phyloP scores from a whole-genome alignment of 2,113 vertebrate species.

The Vidua chalybeata region DNA sequence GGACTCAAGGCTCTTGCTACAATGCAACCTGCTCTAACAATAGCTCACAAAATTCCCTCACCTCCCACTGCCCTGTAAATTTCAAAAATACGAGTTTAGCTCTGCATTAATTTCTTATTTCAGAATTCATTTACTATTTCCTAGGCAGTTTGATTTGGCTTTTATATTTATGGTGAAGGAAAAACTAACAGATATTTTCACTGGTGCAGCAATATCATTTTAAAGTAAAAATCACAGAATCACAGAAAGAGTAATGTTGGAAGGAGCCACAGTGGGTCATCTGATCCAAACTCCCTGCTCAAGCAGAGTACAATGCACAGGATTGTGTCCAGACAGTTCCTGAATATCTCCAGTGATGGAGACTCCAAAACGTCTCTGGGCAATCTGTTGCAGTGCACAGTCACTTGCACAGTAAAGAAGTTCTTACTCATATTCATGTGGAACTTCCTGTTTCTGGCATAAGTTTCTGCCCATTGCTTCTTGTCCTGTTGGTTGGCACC shows the following conservation, averaged over 20 bases:
- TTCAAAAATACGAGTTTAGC: not conserved
- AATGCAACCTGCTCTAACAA: not conserved
- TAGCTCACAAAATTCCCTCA: not conserved
- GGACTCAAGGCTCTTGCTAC: not conserved
- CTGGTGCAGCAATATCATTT: not conserved
- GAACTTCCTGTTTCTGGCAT: not conserved
- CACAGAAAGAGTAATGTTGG: rapidly evolving
- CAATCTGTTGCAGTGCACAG: not conserved
- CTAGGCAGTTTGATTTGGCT: not conserved
- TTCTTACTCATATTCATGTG: not conserved
- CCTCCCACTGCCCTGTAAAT: not conserved
- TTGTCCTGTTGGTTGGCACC: not conserved
- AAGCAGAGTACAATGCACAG: not conserved
- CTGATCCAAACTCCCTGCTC: not conserved
- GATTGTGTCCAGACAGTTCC: not conserved
- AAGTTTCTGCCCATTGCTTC: not conserved
- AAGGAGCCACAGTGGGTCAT: not conserved
- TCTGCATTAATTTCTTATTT: not conserved
- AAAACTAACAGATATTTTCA: not conserved
- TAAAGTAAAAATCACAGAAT: not conserved
- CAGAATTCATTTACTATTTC: not conserved
- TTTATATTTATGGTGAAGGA: not conserved
- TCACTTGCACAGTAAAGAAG: not conserved
- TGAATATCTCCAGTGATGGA: not conserved
- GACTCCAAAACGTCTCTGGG: not conserved